Conservation (phyloP, 2,888 invertebrate genomes). For the Achlya flavicornis region DNA sequence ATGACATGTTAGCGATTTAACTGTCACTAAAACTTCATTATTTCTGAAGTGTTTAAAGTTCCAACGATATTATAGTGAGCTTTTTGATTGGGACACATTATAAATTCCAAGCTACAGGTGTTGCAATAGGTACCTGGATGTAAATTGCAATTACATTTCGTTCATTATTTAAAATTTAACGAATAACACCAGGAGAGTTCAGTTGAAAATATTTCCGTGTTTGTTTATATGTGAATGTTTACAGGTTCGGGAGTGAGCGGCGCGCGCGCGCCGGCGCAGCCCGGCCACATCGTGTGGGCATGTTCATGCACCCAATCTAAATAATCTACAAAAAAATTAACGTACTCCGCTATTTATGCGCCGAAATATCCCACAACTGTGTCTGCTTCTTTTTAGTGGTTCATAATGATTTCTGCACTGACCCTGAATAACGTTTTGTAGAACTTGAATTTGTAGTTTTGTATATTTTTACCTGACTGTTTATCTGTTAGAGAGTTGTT, state of each 20-base stretch:
- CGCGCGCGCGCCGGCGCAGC: not conserved
- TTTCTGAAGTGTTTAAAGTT: no score
- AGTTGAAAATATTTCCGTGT: constrained; percentile 8
- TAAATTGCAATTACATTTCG: not conserved
- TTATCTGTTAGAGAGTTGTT: not conserved
- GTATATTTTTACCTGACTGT: not conserved
- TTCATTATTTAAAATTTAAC: not conserved
- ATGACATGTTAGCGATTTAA: not conserved
- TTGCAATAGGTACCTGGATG: not conserved
- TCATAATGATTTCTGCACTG: not conserved
- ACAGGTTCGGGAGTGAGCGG: not conserved
- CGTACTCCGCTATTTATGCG: not conserved
- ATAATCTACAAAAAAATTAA: constrained; percentile 9
- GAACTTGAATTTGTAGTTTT: not conserved
- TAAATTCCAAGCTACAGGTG: no score
- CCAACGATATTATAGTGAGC: not conserved
- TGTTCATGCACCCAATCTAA: constrained; percentile 9
- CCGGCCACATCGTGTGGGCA: no score
- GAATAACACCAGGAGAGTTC: not conserved
- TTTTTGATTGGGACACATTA: not conserved
- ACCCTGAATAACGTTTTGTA: not conserved
- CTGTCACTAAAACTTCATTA: not conserved
- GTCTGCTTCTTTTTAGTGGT: constrained; percentile 8
- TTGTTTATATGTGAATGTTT: constrained; percentile 11
- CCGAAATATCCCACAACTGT: constrained; percentile 1